Base-by-base conservation (phyloP, 2,797 vertebrate genomes). In the Amblyraja radiata region DNA sequence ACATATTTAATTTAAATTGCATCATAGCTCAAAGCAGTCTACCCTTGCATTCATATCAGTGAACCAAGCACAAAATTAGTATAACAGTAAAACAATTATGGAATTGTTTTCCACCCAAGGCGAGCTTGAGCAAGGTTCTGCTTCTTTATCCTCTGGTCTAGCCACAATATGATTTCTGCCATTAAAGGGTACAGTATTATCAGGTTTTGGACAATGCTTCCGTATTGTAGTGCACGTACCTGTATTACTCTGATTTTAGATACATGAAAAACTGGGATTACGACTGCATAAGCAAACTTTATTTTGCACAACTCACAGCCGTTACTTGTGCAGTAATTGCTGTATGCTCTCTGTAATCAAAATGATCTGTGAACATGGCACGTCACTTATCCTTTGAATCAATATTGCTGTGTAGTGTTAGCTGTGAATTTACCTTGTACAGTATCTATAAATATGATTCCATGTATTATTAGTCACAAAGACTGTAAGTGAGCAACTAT, bases 401-500 rank as follows among this genome's bases (percentile, higher is more conserved):
- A 96, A 97, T 97, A 97, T 97, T 97, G 98, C 98, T 98, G 98
- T 99, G 98, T 98, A 97, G 97, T 97, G 97, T 98, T 97, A 98
- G 97, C 97, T 97, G 97, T 98, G 97, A 97, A 97, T 98, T 97
- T 97, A 99, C 98, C 98, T 96, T 99, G 98, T 98, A 98, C 97
- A 98, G 97, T 99, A 98, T 97, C 97, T 98, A 98, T 98, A 97
- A 98, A 98, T 97, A 98, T 97, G 97, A 98, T 98, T 98, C 96
- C 95, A 97, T 98, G 97, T 98, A 98, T 97, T 97, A 97, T 98
- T 97, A 98, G 97, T 98, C 98, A 98, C 97, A 98, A 98, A 98
- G 97, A 98, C 98, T 98, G 97, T 97, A 98, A 97, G 98, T 97
- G 98, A 98, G 97, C 98, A 98, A 98, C 97, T 99, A 99, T 99